These are phyloP conservation scores for Toxotes chatareus DNA, from an alignment of 2,113 vertebrate species.

Conservation along the genomic window DNA sequence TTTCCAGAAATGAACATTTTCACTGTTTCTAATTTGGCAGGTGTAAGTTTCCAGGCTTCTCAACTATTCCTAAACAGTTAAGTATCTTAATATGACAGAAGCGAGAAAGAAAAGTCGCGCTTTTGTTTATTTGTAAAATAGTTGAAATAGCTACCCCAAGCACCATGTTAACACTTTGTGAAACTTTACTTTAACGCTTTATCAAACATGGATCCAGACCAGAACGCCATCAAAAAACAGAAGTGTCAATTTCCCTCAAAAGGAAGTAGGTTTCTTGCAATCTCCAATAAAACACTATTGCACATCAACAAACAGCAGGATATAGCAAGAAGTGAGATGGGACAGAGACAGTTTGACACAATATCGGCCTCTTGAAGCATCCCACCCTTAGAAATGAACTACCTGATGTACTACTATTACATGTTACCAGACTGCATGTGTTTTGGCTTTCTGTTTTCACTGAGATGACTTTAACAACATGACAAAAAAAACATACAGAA, in stretches of 20 bases:
- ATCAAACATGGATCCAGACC: neutral
- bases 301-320: neutral
- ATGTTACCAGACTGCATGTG: neutral
- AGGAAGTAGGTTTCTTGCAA: neutral
- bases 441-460: neutral
- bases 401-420: no score
- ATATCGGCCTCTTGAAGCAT: neutral
- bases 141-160: neutral
- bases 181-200: no score
- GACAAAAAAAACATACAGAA: neutral
- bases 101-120: neutral
- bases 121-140: neutral
- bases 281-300: neutral
- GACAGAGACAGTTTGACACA: neutral
- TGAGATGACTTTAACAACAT: neutral
- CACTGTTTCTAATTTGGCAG: neutral
- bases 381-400: neutral
- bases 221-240: slow-evolving; percentile 16
- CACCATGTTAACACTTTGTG: neutral
- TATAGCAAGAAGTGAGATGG: neutral
- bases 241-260: slow-evolving; percentile 48
- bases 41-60: neutral
- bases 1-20: neutral
- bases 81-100: neutral
- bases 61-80: neutral